Evolutionary conservation across 2,113 vertebrate genomes (phyloP).

Genomic region (Dendrocopos noguchii): DNA sequence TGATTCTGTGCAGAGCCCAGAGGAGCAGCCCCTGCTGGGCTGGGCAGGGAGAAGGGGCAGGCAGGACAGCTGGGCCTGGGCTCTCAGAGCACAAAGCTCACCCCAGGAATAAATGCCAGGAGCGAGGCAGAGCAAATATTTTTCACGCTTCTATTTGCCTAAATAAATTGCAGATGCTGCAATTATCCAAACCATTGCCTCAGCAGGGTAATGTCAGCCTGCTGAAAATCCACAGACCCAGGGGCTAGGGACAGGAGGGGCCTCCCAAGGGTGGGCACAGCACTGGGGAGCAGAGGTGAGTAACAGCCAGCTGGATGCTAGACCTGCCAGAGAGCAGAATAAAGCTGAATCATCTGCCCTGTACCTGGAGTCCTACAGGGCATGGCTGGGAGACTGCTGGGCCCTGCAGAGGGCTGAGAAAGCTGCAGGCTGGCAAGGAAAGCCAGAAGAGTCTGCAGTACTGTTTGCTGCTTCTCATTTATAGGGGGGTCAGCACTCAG

Average conservation of each 20-base stretch:
- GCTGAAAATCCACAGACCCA: background rate
- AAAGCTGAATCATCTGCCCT: background rate
- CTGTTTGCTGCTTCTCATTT: accelerated
- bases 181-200: background rate
- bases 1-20: accelerated
- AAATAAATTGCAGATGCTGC: background rate
- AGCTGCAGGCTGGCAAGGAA: background rate
- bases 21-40: background rate
- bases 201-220: background rate
- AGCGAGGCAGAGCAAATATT: slow-evolving; percentile 10
- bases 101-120: slow-evolving; percentile 1
- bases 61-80: accelerated
- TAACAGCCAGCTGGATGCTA: background rate
- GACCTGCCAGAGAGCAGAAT: background rate
- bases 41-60: background rate
- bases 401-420: background rate
- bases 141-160: background rate
- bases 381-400: accelerated
- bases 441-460: background rate
- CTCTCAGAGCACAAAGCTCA: background rate
- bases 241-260: background rate
- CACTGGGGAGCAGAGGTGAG: background rate
- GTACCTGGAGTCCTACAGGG: background rate
- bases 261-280: background rate
- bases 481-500: background rate